Base-by-base conservation (phyloP, 2,888 invertebrate species). In the Chymomyza fuscimana region DNA sequence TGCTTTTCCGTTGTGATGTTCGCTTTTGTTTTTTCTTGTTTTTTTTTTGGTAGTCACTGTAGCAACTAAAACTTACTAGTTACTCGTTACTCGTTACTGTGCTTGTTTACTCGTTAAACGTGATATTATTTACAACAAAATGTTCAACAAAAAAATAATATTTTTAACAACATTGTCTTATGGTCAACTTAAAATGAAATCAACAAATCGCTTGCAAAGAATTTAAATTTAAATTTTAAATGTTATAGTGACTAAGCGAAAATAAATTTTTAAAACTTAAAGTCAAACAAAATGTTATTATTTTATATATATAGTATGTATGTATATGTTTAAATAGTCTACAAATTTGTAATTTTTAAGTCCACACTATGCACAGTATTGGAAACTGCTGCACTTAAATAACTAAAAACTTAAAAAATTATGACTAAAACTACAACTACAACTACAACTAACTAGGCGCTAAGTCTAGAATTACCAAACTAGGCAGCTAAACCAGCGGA, bases 321-420 rank as follows among this genome's bases (percentile, higher is more conserved):
- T 32, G 1, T 32, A 32, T 32, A 46, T 46, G 40, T 46, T 46
- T 46, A 80, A 87, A 87, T 83, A 83, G 81, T 86, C 82, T 73
- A 87, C 84, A 79, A 76, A 86, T 82, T 73, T 86, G 83, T 87
- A 87, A 83, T 78, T 83, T 87, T 86, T 81, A 87, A 83, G 82
- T 82, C 88, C 87, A 82, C 82, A 73, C 84, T 72, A 58, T 7
- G 15, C 19, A 15, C 22, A 58, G 22, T 19, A 56, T 58, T 15
- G 58, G 22, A 25, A 63, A 64, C 10, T 29, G 70, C 64, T 64
- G 67, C 66, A 63, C 79, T 87, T 86, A 82, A 72, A 73, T 76
- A 64, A 67, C 79, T 83, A 82, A 54, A 56, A 54, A 56, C 66
- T 72, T 62, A 40, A 54, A 60, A 36, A 62, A 32, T 32, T 46